These are phyloP conservation scores for Andricus grossulariae DNA, from an alignment of 1,140 invertebrate species.

Conservation along the genomic window DNA sequence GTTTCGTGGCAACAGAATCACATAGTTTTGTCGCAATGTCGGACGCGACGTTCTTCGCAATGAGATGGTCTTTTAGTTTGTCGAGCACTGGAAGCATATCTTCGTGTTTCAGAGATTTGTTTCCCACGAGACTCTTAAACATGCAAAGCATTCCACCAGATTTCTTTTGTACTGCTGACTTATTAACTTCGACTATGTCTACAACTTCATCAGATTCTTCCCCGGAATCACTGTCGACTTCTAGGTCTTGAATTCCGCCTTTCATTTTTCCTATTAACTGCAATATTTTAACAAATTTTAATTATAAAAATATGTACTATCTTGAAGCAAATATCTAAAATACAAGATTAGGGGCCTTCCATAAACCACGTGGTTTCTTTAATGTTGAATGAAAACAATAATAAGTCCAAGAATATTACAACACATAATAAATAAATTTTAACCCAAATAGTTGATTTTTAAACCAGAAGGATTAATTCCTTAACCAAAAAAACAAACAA, in stretches of 20 bases:
- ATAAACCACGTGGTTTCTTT: too few species aligned
- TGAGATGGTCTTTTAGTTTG: constrained; percentile 97
- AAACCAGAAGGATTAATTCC: too few species aligned
- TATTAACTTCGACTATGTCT: constrained; percentile 58
- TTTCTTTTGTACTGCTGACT: constrained; percentile 71
- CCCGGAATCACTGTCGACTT: constrained; percentile 77
- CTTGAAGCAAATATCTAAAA: constrained; percentile 21
- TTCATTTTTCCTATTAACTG: constrained; percentile 90
- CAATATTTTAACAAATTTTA: constrained; percentile 49
- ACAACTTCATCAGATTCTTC: constrained; percentile 70
- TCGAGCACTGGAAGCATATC: constrained; percentile 92
- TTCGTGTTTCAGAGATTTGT: constrained; percentile 84
- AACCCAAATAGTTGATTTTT: too few species aligned
- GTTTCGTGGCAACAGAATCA: constrained; percentile 93
- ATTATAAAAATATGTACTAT: constrained; percentile 11
- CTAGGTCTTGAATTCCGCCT: constrained; percentile 82
- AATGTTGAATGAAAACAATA: too few species aligned
- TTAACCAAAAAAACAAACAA: too few species aligned
- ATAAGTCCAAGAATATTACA: too few species aligned
- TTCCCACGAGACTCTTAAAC: constrained; percentile 92
- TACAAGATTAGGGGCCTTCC: too few species aligned
- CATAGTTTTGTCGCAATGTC: constrained; percentile 97
- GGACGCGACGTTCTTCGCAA: constrained; percentile 97
- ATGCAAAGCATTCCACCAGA: constrained; percentile 85
- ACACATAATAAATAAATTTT: too few species aligned